Base-by-base conservation (phyloP, 2,888 invertebrate species). In the Ariolimax columbianus region DNA sequence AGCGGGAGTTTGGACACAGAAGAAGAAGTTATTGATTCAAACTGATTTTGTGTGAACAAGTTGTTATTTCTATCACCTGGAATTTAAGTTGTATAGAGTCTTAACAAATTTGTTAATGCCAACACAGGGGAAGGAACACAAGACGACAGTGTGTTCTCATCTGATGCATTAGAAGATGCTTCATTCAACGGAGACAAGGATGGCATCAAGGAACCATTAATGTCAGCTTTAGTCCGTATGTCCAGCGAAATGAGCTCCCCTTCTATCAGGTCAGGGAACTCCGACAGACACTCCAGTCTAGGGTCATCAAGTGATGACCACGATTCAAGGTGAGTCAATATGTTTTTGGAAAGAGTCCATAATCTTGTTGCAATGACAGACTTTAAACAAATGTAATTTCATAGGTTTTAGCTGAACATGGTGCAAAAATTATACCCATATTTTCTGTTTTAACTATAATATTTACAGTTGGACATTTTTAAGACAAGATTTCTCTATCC, bases 241-340 rank as follows among this genome's bases (percentile, higher is more conserved):
- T 70, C 70, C 26, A 83, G 78, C 30, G n/a, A 78, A 43, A 68
- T 83, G 33, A 82, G 84, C 59, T 63, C 82, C 26, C 73, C 82
- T 36, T 86, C 87, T 9, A 51, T 85, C 6, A 43, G 47, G 26
- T 85, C 87, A 26, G 38, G 38, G 19, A 84, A 72, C 47, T 87
- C 85, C 0, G 87, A 87, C 33, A 23, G 66, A 78, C 86, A 33
- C 82, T 87, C 87, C 38, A 87, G 87, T 59, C n/a, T 82, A 26
- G 84, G 87, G 36, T 87, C 87, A 17, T 70, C 77, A 19, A 85
- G 78, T n/a, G 85, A 85, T 68, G 87, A 87, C 66, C 85, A 79
- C 51, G 87, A 87, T 40, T 55, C 77, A n/a, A 81, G 79, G 86
- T 86, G 51, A 30, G 82, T 43, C n/a, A 47, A 14, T 66, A 11